phyloP scores from a whole-genome alignment of 1,140 invertebrate species.

The Aethina tumida region DNA sequence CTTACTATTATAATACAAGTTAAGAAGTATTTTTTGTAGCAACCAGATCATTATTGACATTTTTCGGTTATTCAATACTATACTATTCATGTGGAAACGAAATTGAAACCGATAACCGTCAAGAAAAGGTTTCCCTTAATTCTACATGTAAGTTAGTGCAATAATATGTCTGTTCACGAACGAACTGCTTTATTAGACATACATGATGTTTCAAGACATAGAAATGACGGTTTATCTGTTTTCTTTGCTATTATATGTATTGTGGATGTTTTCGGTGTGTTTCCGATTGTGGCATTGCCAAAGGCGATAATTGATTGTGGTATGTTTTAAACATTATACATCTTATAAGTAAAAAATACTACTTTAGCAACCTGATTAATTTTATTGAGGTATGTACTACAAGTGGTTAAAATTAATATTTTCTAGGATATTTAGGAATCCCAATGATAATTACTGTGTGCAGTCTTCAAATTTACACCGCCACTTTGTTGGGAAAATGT shows the following conservation, averaged over 20 bases:
- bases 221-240: conserved; percentile 44
- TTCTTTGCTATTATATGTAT: conserved; percentile 64
- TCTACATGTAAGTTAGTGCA: no score
- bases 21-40: no score
- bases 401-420: no score
- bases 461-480: conserved; percentile 64
- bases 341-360: conserved; percentile 11
- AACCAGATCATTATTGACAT: no score
- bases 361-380: conserved; percentile 7
- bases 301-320: conserved; percentile 61
- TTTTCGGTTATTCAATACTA: no score
- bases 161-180: conserved; percentile 12
- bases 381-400: conserved; percentile 10
- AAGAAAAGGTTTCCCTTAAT: conserved; percentile 1
- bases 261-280: conserved; percentile 70
- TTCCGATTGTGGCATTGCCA: conserved; percentile 64
- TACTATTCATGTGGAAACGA: no score
- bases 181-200: conserved; percentile 13
- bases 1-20: no score
- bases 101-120: no score
- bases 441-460: conserved; percentile 56
- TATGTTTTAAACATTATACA: conserved; percentile 31
- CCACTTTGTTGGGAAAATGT: conserved; percentile 57
- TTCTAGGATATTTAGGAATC: conserved; percentile 58
- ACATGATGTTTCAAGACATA: neutral